A percentile compares a stretch with the other conserved stretches of the same genome.
Evolutionary conservation across 2,888 invertebrate species (phyloP).

Genomic region (Aporophyla nigra): DNA sequence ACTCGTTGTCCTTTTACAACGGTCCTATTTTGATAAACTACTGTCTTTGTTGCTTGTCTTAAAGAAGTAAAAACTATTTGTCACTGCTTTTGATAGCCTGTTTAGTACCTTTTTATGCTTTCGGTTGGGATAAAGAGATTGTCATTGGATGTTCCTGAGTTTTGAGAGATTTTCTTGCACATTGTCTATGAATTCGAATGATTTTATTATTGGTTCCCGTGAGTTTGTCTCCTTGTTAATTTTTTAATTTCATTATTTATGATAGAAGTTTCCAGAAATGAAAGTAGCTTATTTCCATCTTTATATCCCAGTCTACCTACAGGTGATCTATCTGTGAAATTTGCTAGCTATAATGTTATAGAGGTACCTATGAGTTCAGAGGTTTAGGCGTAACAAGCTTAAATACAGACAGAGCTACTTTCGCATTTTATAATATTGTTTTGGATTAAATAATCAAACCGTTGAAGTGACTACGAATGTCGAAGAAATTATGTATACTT

Average conservation of each 20-base stretch:
- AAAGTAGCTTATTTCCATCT: neutral
- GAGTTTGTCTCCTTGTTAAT: neutral
- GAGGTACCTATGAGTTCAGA: too few species aligned
- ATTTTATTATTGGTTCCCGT: neutral
- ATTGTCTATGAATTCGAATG: neutral
- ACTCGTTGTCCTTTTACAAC: constrained; percentile 54
- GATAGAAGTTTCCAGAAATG: neutral
- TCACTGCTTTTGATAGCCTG: constrained; percentile 7
- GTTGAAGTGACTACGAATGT: too few species aligned
- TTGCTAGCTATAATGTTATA: neutral
- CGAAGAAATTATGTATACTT: too few species aligned
- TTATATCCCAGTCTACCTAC: neutral
- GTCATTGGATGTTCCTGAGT: neutral
- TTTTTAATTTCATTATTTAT: neutral
- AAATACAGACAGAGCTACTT: too few species aligned
- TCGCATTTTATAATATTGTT: too few species aligned
- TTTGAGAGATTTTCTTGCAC: neutral
- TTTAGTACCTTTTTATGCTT: constrained; percentile 33
- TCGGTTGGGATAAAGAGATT: neutral
- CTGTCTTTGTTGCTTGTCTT: constrained; percentile 40
- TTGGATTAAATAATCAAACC: too few species aligned
- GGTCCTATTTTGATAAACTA: constrained; percentile 58
- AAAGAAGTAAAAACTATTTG: constrained; percentile 37
- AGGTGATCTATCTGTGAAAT: neutral
- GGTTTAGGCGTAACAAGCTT: too few species aligned